Conservation (phyloP, 2,888 invertebrate genomes). For the Cetonia aurata region DNA sequence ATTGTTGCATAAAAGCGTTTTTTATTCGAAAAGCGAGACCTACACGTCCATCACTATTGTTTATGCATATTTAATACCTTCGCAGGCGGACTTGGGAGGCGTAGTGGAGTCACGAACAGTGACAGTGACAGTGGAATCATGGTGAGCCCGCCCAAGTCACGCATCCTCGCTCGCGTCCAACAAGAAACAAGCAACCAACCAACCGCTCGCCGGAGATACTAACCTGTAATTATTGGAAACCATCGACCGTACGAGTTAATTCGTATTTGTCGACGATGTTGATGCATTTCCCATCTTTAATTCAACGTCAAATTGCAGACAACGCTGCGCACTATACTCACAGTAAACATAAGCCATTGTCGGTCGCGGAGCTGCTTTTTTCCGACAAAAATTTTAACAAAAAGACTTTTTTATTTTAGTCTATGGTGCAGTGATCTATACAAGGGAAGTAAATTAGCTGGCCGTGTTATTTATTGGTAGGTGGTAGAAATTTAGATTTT, state of each 20-base stretch:
- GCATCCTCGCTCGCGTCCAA: conserved; percentile 63
- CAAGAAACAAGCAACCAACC: conserved; percentile 63
- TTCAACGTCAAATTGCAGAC: conserved; percentile 44
- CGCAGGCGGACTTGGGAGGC: conserved; percentile 62
- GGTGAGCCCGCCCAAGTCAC: conserved; percentile 64
- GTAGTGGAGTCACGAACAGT: conserved; percentile 63
- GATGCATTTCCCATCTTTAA: conserved; percentile 54
- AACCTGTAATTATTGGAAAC: conserved; percentile 66
- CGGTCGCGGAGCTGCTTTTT: neutral
- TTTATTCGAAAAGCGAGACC: conserved; percentile 20
- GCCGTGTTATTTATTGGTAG: no score
- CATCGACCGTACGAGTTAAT: conserved; percentile 56
- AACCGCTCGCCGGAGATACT: conserved; percentile 60
- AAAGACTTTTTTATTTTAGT: conserved; percentile 7
- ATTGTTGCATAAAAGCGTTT: conserved; percentile 3
- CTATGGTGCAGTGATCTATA: neutral
- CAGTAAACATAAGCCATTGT: conserved; percentile 15
- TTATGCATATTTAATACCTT: conserved; percentile 55
- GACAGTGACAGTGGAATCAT: conserved; percentile 63
- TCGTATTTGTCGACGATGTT: conserved; percentile 47
- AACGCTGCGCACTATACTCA: neutral
- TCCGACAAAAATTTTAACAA: neutral
- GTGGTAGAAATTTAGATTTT: conserved; percentile 2
- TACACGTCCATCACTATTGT: conserved; percentile 48
- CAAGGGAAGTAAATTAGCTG: neutral